phyloP scores from a whole-genome alignment of 2,888 invertebrate genomes.

The Boloria selene region DNA sequence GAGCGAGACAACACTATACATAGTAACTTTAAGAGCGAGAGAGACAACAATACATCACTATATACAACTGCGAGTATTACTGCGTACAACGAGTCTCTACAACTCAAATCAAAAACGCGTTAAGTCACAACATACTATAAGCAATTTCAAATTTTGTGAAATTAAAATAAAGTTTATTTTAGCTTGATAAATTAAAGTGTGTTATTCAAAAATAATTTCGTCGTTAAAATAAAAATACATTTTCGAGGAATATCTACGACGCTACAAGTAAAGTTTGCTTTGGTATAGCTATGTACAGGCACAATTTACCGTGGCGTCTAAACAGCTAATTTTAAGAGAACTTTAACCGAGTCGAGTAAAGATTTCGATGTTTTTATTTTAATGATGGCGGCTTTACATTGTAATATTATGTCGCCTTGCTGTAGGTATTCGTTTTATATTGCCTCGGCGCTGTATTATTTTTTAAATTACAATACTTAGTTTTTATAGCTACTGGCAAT shows the following conservation, averaged over 20 bases:
- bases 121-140: constrained; percentile 39
- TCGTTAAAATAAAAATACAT: constrained; percentile 78
- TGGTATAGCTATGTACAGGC: constrained; percentile 52
- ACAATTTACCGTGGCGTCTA: constrained; percentile 70
- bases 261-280: constrained; percentile 76
- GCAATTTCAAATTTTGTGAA: constrained; percentile 42
- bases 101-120: constrained; percentile 49
- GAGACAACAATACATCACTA: constrained; percentile 63
- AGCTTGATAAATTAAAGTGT: constrained; percentile 31
- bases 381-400: constrained; percentile 38
- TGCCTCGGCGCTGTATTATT: constrained; percentile 7
- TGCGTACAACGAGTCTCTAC: constrained; percentile 61
- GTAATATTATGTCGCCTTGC: constrained; percentile 12
- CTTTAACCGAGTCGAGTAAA: constrained; percentile 55
- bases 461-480: constrained; percentile 5
- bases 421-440: constrained; percentile 8
- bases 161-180: constrained; percentile 43
- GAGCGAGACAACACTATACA: constrained; percentile 56
- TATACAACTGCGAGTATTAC: constrained; percentile 74
- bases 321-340: constrained; percentile 79
- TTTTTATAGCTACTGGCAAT: constrained; percentile 4
- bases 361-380: constrained; percentile 48
- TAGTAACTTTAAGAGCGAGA: constrained; percentile 39
- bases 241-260: constrained; percentile 78
- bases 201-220: constrained; percentile 53